Evolutionary conservation across 2,888 invertebrate species (phyloP).

Genomic region (Drosophila longiperda): DNA sequence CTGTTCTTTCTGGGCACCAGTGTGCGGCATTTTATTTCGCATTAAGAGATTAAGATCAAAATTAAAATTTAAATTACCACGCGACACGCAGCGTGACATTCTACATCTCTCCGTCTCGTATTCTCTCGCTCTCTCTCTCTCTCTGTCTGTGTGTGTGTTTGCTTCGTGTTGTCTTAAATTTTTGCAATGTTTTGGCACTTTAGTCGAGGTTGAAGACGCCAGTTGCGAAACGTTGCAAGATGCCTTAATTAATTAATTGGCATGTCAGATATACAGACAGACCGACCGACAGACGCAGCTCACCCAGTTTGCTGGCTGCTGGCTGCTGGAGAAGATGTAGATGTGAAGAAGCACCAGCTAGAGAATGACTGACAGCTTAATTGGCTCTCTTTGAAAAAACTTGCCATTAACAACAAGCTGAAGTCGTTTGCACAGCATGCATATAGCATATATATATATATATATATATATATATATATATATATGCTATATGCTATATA

Average conservation of each 20-base stretch:
- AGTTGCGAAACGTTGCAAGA: conserved; percentile 47
- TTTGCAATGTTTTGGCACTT: conserved; percentile 56
- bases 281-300: conserved; percentile 14
- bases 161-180: conserved; percentile 54
- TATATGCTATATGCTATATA: background rate
- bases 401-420: conserved; percentile 71
- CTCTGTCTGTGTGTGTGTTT: background rate
- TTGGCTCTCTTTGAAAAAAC: conserved; percentile 78
- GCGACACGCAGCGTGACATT: conserved; percentile 65
- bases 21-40: conserved; percentile 85
- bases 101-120: background rate
- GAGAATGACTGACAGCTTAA: conserved; percentile 83
- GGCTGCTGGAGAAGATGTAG: conserved; percentile 6
- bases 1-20: conserved; percentile 73
- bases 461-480: background rate
- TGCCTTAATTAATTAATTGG: conserved; percentile 72
- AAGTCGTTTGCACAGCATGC: conserved; percentile 36
- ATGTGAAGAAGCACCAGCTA: conserved; percentile 46
- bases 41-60: conserved; percentile 85
- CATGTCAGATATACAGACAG: conserved; percentile 37
- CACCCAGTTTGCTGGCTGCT: conserved; percentile 28
- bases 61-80: conserved; percentile 85
- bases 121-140: background rate
- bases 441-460: conserved; percentile 4
- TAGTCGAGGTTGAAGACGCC: conserved; percentile 29